Evolutionary conservation across 2,888 invertebrate genomes (phyloP), one percentile per base, ranked within the genome.

Genomic region (Chesias legatella): DNA sequence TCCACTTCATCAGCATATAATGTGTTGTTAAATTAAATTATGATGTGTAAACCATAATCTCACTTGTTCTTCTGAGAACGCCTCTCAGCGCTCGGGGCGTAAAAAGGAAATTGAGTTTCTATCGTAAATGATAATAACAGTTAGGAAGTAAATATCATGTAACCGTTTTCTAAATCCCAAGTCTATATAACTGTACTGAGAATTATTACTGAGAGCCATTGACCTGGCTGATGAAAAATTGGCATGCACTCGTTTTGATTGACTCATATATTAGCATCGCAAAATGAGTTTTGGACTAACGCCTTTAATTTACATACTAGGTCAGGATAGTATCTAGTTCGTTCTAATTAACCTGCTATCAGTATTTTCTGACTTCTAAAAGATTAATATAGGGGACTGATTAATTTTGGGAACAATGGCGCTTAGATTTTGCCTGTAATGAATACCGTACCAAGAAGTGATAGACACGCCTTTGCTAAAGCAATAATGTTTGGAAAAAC

Each of bases 101-200:
- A 54, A 63, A 64, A 66, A 63, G 69, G 64, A 74, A 74, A 73
- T 73, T 69, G 63, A 63, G 57, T 64, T 66, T 63, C 63, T 59
- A 67, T 63, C 64, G 60, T 66, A 64, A 67, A 68, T 62, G 51
- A 60, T 69, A 70, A 75, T 76, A 69, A 70, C 58, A 54, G 56
- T 58, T 53, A 54, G 62, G 58, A 58, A 61, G 58, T 55, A 53
- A 63, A 63, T 53, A 51, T 54, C 45, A 48, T 47, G 54, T 48
- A 54, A 53, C 51, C 46, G 59, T 62, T 67, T 64, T 68, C 65
- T 64, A 67, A 59, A 54, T 67, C 63, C 65, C 66, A 51, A 40
- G 46, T 44, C 50, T 54, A 43, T 50, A 56, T 63, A 66, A 63
- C 58, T 58, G 58, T 60, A 58, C 39, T 47, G 49, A 63, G 63